phyloP scores from a whole-genome alignment of 37 sponge, comb jelly and placozoan genomes.

The Cladorhizidae sp. region DNA sequence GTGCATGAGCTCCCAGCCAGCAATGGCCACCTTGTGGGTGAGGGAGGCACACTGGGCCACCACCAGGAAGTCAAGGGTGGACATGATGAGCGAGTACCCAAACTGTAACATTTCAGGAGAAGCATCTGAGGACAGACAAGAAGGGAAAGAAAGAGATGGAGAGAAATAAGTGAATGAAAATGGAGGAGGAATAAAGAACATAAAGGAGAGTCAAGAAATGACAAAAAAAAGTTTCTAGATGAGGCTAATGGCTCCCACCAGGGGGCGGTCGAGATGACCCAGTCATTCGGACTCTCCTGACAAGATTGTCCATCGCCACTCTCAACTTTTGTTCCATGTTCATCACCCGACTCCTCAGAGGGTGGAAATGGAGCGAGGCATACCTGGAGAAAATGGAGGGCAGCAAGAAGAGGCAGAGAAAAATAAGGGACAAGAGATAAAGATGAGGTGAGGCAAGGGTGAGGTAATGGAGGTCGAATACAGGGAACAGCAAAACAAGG shows the following conservation, averaged over 20 bases:
- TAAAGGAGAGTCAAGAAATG: no score
- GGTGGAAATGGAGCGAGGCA: slow-evolving; percentile 70
- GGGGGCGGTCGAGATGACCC: slow-evolving; percentile 50
- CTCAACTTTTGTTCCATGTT: slow-evolving; percentile 87
- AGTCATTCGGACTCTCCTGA: slow-evolving; percentile 55
- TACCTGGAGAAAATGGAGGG: slow-evolving; percentile 45
- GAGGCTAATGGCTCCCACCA: slow-evolving; percentile 20
- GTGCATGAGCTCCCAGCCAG: slow-evolving; percentile 70
- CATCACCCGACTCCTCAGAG: slow-evolving; percentile 66
- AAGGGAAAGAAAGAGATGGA: background rate
- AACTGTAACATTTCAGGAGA: slow-evolving; percentile 66
- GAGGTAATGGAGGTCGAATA: background rate
- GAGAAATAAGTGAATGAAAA: no score
- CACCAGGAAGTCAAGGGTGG: slow-evolving; percentile 75
- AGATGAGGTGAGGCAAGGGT: no score
- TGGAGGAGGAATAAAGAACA: no score
- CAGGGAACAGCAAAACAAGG: background rate
- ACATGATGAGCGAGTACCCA: slow-evolving; percentile 58
- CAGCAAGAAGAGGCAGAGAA: slow-evolving; percentile 1
- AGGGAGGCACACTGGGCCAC: slow-evolving; percentile 87
- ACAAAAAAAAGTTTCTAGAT: background rate
- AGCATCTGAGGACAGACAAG: slow-evolving; percentile 32
- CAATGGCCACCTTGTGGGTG: slow-evolving; percentile 61
- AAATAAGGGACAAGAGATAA: background rate
- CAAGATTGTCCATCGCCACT: slow-evolving; percentile 75